phyloP scores from a whole-genome alignment of 2,797 vertebrate species.

The Gymnoscopelus braueri region DNA sequence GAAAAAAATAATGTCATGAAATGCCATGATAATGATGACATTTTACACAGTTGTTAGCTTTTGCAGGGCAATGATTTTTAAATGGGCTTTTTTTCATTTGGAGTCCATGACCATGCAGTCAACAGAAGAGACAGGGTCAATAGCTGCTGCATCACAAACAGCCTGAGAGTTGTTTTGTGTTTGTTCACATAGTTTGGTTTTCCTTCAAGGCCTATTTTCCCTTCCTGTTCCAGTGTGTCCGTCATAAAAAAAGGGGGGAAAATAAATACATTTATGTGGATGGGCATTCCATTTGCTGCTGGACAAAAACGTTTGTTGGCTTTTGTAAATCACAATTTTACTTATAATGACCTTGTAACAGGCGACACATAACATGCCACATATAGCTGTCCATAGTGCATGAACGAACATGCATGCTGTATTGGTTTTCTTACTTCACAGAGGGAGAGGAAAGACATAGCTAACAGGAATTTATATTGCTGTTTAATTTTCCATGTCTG shows the following conservation, averaged over 20 bases:
- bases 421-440: not conserved
- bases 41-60: not conserved
- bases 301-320: not conserved
- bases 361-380: not conserved
- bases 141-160: not conserved
- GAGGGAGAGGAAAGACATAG: not conserved
- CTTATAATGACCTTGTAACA: slow-evolving; percentile 12
- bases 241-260: not conserved
- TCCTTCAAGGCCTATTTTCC: not conserved
- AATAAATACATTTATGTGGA: too few relatives aligned
- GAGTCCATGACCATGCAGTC: slow-evolving; percentile 3
- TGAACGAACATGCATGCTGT: slow-evolving; percentile 19
- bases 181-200: not conserved
- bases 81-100: slow-evolving; percentile 41
- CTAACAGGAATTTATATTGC: not conserved
- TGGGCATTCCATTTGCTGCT: not conserved
- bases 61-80: not conserved
- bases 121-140: slow-evolving; percentile 29
- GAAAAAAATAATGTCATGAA: slow-evolving; percentile 6
- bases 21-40: not conserved
- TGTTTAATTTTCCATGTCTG: slow-evolving; percentile 8
- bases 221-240: not conserved
- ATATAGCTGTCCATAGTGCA: not conserved
- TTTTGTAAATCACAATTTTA: not conserved
- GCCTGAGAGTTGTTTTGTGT: not conserved